Percentiles rank a stretch among this genome's conserved stretches.
phyloP scores from a whole-genome alignment of 2,888 invertebrate species.

The Gymnoscelis rufifasciata region DNA sequence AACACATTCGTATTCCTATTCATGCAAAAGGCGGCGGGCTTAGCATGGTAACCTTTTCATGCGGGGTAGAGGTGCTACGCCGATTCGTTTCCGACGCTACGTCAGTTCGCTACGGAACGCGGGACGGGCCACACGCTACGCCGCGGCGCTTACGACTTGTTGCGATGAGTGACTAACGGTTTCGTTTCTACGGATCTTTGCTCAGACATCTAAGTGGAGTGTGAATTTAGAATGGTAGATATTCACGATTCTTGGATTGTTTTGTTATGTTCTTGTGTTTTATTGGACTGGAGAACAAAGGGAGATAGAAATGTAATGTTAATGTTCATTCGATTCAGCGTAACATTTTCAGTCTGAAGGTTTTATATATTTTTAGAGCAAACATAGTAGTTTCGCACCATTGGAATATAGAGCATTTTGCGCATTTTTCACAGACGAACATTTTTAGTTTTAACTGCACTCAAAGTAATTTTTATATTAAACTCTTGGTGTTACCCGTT shows the following conservation, averaged over 20 bases:
- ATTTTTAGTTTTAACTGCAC: too few species aligned
- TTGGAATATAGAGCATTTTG: too few species aligned
- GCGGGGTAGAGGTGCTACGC: conserved; percentile 29
- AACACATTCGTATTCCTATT: conserved; percentile 67
- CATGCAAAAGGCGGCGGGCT: conserved; percentile 68
- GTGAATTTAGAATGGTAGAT: conserved; percentile 5
- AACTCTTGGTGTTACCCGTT: too few species aligned
- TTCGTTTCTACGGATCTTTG: conserved; percentile 2
- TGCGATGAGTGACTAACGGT: conserved; percentile 30
- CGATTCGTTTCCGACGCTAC: conserved; percentile 42
- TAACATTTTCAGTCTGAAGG: too few species aligned
- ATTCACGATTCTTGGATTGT: conserved; percentile 7
- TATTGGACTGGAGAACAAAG: background rate
- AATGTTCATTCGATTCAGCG: too few species aligned
- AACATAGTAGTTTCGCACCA: too few species aligned
- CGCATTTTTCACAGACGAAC: too few species aligned
- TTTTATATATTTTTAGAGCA: too few species aligned
- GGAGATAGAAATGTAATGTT: too few species aligned
- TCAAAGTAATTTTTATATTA: too few species aligned
- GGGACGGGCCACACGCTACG: conserved; percentile 40
- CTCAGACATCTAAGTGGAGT: conserved; percentile 10
- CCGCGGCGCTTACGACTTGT: conserved; percentile 33
- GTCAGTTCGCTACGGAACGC: conserved; percentile 58
- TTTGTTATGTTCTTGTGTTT: conserved; percentile 17
- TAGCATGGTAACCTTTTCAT: conserved; percentile 68